Conservation (phyloP, 1,140 invertebrate genomes). For the Scaptomyza montana region DNA sequence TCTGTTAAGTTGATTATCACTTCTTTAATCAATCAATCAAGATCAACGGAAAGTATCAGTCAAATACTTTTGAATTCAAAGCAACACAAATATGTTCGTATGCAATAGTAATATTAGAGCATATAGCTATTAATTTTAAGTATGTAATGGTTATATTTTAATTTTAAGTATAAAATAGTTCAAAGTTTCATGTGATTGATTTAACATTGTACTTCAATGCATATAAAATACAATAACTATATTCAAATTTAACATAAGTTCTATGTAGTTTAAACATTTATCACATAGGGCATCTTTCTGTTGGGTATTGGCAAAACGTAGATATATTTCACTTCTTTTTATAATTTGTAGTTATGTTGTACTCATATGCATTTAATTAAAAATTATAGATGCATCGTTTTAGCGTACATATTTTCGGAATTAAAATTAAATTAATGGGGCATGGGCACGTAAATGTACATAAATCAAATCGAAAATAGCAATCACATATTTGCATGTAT, state of each 20-base stretch:
- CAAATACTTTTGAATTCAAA: too few species aligned
- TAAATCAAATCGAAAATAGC: constrained; percentile 59
- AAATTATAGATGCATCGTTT: constrained; percentile 49
- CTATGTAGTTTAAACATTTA: background rate
- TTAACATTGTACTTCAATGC: too few species aligned
- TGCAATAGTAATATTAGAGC: too few species aligned
- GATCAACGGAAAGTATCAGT: too few species aligned
- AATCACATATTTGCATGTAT: constrained; percentile 23
- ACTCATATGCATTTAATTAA: constrained; percentile 78
- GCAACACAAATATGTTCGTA: too few species aligned
- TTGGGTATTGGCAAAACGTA: background rate
- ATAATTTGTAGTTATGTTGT: constrained; percentile 20
- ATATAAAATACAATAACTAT: too few species aligned
- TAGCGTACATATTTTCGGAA: constrained; percentile 42
- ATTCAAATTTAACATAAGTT: too few species aligned
- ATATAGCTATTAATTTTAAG: too few species aligned
- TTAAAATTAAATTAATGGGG: constrained; percentile 67
- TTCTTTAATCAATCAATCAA: too few species aligned
- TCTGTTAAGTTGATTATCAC: background rate
- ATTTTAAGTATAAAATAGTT: too few species aligned
- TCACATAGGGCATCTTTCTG: background rate
- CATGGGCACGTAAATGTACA: constrained; percentile 64
- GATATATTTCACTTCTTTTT: constrained; percentile 1
- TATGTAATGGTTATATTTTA: too few species aligned
- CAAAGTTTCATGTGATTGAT: too few species aligned